A percentile compares a stretch with the other conserved stretches of the same genome.
These are phyloP conservation scores for Chionis minor DNA, from an alignment of 2,113 vertebrate genomes.

Conservation along the genomic window DNA sequence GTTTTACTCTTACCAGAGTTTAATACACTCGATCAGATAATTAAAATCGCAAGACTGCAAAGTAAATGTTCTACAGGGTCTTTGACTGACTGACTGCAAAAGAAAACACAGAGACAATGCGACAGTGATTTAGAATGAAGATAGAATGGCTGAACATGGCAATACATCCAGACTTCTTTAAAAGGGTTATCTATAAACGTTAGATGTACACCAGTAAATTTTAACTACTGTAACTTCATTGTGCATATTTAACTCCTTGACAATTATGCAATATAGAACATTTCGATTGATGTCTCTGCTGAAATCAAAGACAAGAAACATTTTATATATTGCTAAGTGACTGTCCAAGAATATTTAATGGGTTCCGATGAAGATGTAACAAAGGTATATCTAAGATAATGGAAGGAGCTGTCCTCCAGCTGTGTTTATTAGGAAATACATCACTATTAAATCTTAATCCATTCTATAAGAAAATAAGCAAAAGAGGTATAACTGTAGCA, in stretches of 20 bases:
- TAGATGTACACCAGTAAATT: conserved; percentile 31
- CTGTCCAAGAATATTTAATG: not conserved
- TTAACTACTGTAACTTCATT: conserved; percentile 32
- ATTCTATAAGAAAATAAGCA: conserved; percentile 12
- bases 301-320: conserved; percentile 11
- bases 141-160: conserved; percentile 14
- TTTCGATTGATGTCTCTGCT: conserved; percentile 46
- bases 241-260: conserved; percentile 41
- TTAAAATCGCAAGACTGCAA: conserved; percentile 63
- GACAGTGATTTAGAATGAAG: conserved; percentile 52
- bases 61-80: conserved; percentile 17
- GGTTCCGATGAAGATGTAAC: not conserved
- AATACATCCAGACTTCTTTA: not conserved
- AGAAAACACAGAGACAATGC: not conserved
- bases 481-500: not conserved
- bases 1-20: conserved; percentile 48
- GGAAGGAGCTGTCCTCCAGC: not conserved
- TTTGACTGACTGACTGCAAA: conserved; percentile 35
- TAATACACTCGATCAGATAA: conserved; percentile 56
- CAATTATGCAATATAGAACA: conserved; percentile 58
- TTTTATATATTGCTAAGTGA: not conserved
- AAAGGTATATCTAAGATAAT: not conserved
- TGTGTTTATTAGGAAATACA: conserved; percentile 31
- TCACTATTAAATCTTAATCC: conserved; percentile 33
- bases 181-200: conserved; percentile 57